phyloP scores from a whole-genome alignment of 1,140 invertebrate genomes.

The Caenorhabditis brenneri region DNA sequence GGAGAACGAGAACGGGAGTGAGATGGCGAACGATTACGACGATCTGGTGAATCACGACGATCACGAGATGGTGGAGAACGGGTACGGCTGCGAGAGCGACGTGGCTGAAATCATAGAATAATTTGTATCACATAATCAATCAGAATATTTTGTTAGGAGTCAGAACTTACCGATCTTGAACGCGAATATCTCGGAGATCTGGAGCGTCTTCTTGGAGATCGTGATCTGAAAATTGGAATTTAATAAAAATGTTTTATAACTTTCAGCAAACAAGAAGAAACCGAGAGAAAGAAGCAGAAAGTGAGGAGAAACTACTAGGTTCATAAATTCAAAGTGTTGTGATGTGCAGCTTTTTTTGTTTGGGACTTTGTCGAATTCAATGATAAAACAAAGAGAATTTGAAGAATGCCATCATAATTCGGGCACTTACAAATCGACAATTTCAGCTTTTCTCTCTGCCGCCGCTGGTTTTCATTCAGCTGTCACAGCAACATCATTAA shows the following conservation, averaged over 20 bases:
- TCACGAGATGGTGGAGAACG: constrained; percentile 28
- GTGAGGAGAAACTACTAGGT: neutral
- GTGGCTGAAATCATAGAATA: neutral
- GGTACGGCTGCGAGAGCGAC: constrained; percentile 27
- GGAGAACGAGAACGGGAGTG: constrained; percentile 86
- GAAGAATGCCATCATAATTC: neutral
- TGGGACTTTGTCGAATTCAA: neutral
- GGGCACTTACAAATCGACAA: constrained; percentile 10
- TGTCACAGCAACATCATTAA: constrained; percentile 42
- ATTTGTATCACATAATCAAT: neutral
- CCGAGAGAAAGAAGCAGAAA: neutral
- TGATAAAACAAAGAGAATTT: too few relatives aligned
- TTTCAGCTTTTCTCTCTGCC: constrained; percentile 11
- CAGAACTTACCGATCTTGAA: constrained; percentile 20
- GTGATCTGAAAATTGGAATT: constrained; percentile 24
- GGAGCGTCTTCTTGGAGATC: constrained; percentile 41
- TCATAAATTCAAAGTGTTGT: neutral
- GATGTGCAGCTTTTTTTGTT: too few relatives aligned
- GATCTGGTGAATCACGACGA: constrained; percentile 76
- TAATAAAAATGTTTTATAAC: neutral
- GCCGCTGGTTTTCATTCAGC: constrained; percentile 24
- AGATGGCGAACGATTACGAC: constrained; percentile 67
- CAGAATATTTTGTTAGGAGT: neutral
- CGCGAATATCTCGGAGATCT: constrained; percentile 27
- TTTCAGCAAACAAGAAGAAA: neutral